phyloP scores from a whole-genome alignment of 2,888 invertebrate species.

The Cryptops parisi region DNA sequence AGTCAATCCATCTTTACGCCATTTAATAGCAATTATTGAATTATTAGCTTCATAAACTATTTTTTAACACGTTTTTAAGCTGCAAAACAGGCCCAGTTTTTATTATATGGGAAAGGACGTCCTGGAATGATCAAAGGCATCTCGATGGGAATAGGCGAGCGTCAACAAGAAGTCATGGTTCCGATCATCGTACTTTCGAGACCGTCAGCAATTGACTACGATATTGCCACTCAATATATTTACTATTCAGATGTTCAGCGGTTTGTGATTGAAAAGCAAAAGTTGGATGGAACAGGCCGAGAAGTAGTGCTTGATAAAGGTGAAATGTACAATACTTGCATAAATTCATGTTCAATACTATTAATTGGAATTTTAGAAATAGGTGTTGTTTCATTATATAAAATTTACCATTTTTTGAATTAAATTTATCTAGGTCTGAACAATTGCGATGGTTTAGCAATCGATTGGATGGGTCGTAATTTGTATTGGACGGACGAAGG shows the following conservation, averaged over 20 bases:
- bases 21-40: slow-evolving; percentile 10
- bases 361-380: not conserved
- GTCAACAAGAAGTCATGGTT: slow-evolving; percentile 43
- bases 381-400: not conserved
- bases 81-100: slow-evolving; percentile 45
- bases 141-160: slow-evolving; percentile 26
- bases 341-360: too few species aligned
- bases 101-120: slow-evolving; percentile 48
- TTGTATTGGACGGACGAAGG: slow-evolving; percentile 72
- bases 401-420: not conserved
- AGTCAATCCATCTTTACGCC: not conserved
- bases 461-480: slow-evolving; percentile 69
- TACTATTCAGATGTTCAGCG: slow-evolving; percentile 47
- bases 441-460: slow-evolving; percentile 57
- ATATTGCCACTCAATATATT: slow-evolving; percentile 43
- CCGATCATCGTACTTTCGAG: slow-evolving; percentile 52
- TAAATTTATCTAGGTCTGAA: slow-evolving; percentile 32
- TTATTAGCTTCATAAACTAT: not conserved
- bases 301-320: slow-evolving; percentile 44
- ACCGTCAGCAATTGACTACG: slow-evolving; percentile 53
- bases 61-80: too few species aligned
- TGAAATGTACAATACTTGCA: slow-evolving; percentile 16
- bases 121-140: slow-evolving; percentile 59
- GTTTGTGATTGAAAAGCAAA: slow-evolving; percentile 48
- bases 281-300: slow-evolving; percentile 43